Conservation (phyloP, 2,113 vertebrate genomes). For the Beaufortia kweichowensis region DNA sequence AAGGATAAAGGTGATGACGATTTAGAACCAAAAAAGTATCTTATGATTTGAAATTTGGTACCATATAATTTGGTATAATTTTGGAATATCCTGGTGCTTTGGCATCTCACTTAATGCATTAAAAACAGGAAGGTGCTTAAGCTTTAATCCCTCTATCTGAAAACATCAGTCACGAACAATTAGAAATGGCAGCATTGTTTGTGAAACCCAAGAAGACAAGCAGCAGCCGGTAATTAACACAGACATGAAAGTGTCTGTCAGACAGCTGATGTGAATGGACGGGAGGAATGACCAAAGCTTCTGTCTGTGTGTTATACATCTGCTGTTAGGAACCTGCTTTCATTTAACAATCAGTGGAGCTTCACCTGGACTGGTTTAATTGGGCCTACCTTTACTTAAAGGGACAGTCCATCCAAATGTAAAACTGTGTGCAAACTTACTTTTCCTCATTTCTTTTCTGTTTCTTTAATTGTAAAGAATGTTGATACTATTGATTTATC, state of each 20-base stretch:
- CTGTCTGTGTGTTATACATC: too few species aligned
- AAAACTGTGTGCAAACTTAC: too few species aligned
- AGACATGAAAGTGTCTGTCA: slow-evolving; percentile 27
- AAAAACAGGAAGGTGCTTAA: not conserved
- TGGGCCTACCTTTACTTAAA: too few species aligned
- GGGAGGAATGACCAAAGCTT: not conserved
- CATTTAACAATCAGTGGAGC: not conserved
- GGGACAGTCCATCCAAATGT: too few species aligned
- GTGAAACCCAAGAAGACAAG: slow-evolving; percentile 12
- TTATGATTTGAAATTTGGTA: too few species aligned
- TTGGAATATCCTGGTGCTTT: too few species aligned
- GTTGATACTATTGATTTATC: too few species aligned
- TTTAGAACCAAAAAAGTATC: too few species aligned
- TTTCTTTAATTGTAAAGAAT: too few species aligned
- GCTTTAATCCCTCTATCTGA: not conserved
- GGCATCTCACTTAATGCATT: not conserved
- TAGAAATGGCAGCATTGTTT: not conserved
- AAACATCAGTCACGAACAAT: not conserved
- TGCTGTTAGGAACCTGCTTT: not conserved
- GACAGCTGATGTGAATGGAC: not conserved
- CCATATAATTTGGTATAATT: too few species aligned
- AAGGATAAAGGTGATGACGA: too few species aligned
- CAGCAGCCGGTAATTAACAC: slow-evolving; percentile 32
- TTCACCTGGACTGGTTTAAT: not conserved
- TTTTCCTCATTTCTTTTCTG: too few species aligned